phyloP scores from a whole-genome alignment of 2,888 invertebrate species.

The Pandemis corylana region DNA sequence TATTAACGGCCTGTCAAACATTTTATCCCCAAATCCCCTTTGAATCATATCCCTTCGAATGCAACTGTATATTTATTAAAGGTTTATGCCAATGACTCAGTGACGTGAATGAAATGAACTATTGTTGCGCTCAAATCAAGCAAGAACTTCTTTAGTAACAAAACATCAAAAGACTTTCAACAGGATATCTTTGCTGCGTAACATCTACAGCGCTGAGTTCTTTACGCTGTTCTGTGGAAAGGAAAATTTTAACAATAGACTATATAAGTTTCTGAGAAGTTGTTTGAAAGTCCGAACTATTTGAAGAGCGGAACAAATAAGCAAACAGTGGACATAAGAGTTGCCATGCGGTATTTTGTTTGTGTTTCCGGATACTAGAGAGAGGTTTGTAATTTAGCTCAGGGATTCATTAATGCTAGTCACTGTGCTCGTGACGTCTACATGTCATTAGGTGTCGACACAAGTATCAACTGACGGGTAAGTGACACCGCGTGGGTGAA shows the following conservation, averaged over 20 bases:
- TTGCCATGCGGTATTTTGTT: conserved; percentile 3
- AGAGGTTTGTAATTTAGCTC: conserved; percentile 6
- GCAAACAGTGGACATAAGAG: conserved; percentile 20
- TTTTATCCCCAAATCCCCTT: conserved; percentile 70
- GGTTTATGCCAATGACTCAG: conserved; percentile 41
- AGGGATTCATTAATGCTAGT: conserved; percentile 18
- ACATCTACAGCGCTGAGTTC: conserved; percentile 10
- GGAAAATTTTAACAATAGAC: conserved; percentile 24
- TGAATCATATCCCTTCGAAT: conserved; percentile 64
- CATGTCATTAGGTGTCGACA: conserved; percentile 32
- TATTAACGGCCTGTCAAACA: conserved; percentile 79
- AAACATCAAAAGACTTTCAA: conserved; percentile 26
- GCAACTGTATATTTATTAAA: conserved; percentile 56
- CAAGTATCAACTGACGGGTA: conserved; percentile 27
- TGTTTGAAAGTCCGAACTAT: conserved; percentile 34
- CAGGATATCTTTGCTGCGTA: conserved; percentile 17
- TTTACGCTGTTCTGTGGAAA: conserved; percentile 23
- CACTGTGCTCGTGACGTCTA: conserved; percentile 26
- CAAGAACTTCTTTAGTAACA: conserved; percentile 14
- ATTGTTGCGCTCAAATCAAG: conserved; percentile 37
- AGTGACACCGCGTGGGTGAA: conserved; percentile 36
- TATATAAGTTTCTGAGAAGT: conserved; percentile 34
- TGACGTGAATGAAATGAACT: conserved; percentile 33
- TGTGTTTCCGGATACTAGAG: conserved; percentile 6
- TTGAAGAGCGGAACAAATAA: conserved; percentile 36